Conservation (phyloP, 2,888 invertebrate genomes). For the Mythimna ferrago region DNA sequence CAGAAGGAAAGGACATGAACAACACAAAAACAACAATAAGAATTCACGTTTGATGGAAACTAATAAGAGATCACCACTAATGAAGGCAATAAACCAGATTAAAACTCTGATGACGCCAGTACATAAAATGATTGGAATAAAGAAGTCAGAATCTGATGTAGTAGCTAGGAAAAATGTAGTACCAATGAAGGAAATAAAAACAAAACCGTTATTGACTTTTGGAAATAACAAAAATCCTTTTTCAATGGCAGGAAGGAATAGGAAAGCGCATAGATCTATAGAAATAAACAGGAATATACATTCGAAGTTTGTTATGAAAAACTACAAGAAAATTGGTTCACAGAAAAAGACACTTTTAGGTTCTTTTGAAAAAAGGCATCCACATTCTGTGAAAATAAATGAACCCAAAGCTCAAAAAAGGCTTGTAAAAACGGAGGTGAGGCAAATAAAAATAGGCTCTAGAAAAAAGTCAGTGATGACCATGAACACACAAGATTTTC, state of each 20-base stretch:
- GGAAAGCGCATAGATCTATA: slow-evolving; percentile 9
- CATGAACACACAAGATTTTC: slow-evolving; percentile 73
- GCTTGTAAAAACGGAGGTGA: slow-evolving; percentile 61
- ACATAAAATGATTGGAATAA: not conserved
- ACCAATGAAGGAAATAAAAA: slow-evolving; percentile 27
- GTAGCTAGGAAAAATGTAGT: slow-evolving; percentile 14
- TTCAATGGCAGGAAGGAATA: slow-evolving; percentile 2
- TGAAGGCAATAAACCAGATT: not conserved
- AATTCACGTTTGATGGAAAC: slow-evolving; percentile 5
- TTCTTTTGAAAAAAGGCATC: slow-evolving; percentile 70
- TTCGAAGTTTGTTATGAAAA: slow-evolving; percentile 43
- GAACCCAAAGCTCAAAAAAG: slow-evolving; percentile 56
- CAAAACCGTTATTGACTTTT: slow-evolving; percentile 29
- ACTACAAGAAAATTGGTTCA: slow-evolving; percentile 44
- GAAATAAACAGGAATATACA: slow-evolving; percentile 36
- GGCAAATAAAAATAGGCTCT: slow-evolving; percentile 65
- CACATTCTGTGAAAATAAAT: slow-evolving; percentile 66
- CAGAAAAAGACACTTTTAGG: slow-evolving; percentile 57
- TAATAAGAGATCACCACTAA: not conserved
- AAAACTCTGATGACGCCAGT: not conserved
- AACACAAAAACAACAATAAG: not conserved
- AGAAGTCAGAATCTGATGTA: not conserved
- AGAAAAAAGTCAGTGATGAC: slow-evolving; percentile 66
- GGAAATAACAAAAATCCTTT: slow-evolving; percentile 7
- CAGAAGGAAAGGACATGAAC: not conserved